These are phyloP conservation scores for Philhelius pedissequus DNA, from an alignment of 2,888 invertebrate species.

Conservation along the genomic window DNA sequence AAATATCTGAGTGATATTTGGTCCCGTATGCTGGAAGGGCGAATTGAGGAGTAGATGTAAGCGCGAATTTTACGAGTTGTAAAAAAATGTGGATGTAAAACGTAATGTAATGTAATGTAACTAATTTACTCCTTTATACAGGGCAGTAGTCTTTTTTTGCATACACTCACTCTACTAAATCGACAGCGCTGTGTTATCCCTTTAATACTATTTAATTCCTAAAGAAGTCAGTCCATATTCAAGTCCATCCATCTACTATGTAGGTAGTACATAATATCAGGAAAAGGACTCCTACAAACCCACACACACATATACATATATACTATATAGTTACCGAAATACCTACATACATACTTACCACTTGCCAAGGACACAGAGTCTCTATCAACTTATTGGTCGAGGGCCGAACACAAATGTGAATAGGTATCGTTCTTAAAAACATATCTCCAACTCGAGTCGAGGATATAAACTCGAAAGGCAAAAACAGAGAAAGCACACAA, in stretches of 20 bases:
- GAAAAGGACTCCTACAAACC: neutral
- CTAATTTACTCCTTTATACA: no score
- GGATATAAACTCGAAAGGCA: conserved; percentile 15
- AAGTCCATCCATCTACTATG: conserved; percentile 33
- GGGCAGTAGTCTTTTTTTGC: no score
- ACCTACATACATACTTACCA: neutral
- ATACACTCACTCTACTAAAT: neutral
- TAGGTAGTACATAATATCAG: conserved; percentile 23
- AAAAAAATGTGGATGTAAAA: no score
- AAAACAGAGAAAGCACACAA: conserved; percentile 21
- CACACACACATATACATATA: neutral
- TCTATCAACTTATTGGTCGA: conserved; percentile 5
- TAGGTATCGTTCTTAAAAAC: conserved; percentile 31
- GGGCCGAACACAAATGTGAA: neutral
- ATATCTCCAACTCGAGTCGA: conserved; percentile 19
- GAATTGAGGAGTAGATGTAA: no score
- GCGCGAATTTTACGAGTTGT: no score
- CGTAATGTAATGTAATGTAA: no score
- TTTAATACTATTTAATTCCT: neutral
- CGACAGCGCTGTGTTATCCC: neutral
- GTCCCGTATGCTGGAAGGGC: no score
- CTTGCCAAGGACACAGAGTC: neutral
- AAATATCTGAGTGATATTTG: no score
- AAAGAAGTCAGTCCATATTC: neutral
- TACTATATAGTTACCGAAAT: neutral